Conservation (phyloP, 2,888 invertebrate genomes). For the Hydropsyche betteni region DNA sequence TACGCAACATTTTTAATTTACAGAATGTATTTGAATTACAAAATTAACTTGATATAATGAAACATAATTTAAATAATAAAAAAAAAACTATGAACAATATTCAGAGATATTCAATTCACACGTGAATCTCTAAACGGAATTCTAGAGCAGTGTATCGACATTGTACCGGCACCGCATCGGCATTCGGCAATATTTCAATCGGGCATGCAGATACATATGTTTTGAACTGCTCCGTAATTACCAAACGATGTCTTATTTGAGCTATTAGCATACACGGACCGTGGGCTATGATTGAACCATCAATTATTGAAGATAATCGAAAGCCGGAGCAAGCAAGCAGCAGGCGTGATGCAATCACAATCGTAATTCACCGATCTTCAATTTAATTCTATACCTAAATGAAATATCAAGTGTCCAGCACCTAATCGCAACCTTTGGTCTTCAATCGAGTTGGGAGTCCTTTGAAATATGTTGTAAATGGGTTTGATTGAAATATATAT, state of each 20-base stretch:
- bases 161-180: too few relatives aligned
- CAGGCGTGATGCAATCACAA: not conserved
- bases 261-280: not conserved
- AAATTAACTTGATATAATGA: not conserved
- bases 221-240: not conserved
- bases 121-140: too few relatives aligned
- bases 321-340: too few relatives aligned
- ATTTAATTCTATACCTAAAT: conserved; percentile 1
- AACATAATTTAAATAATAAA: not conserved
- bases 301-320: conserved; percentile 39
- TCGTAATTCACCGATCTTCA: not conserved
- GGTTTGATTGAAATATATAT: too few relatives aligned
- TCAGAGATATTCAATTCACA: too few relatives aligned
- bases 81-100: too few relatives aligned
- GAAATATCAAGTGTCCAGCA: not conserved
- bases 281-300: conserved; percentile 31
- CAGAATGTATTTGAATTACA: not conserved
- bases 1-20: too few relatives aligned
- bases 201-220: not conserved
- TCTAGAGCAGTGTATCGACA: too few relatives aligned
- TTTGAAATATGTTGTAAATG: too few relatives aligned
- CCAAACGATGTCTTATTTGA: not conserved
- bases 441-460: too few relatives aligned
- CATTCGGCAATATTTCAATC: not conserved
- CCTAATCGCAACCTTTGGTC: too few relatives aligned